Conservation (phyloP, 2,888 invertebrate genomes). For the Limulus polyphemus region DNA sequence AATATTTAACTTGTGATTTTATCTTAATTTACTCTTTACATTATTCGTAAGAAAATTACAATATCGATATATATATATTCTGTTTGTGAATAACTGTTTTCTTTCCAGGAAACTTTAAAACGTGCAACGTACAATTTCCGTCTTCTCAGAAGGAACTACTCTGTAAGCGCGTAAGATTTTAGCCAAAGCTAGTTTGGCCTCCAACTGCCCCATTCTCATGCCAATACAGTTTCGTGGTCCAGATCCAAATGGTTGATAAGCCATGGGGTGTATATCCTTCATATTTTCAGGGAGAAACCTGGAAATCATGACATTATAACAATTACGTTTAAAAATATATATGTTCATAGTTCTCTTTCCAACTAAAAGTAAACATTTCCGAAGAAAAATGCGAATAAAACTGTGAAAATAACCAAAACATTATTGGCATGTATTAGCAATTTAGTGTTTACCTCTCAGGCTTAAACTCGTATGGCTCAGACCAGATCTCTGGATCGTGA, state of each 20-base stretch:
- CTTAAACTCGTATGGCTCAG: constrained; percentile 15
- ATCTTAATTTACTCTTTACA: no score
- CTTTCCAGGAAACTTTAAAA: neutral
- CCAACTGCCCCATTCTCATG: constrained; percentile 23
- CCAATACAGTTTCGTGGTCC: constrained; percentile 26
- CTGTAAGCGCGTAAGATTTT: constrained; percentile 15
- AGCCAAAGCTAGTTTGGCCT: constrained; percentile 20
- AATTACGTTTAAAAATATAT: no score
- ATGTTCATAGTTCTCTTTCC: no score
- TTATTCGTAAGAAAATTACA: no score
- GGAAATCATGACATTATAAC: neutral
- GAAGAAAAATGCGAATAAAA: no score
- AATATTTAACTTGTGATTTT: no score
- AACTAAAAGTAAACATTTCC: no score
- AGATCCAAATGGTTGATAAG: constrained; percentile 21
- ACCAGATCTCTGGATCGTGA: constrained; percentile 17
- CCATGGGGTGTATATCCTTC: constrained; percentile 13
- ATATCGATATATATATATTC: no score
- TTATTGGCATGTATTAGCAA: no score
- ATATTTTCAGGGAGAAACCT: constrained; percentile 23
- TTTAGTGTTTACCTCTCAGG: constrained; percentile 13
- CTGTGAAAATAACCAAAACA: no score
- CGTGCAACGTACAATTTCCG: constrained; percentile 13
- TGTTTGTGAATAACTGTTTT: no score
- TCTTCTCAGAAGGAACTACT: constrained; percentile 12